Conservation (phyloP, 64 coral and sea anemone species). For the Platygyra sinensis region DNA sequence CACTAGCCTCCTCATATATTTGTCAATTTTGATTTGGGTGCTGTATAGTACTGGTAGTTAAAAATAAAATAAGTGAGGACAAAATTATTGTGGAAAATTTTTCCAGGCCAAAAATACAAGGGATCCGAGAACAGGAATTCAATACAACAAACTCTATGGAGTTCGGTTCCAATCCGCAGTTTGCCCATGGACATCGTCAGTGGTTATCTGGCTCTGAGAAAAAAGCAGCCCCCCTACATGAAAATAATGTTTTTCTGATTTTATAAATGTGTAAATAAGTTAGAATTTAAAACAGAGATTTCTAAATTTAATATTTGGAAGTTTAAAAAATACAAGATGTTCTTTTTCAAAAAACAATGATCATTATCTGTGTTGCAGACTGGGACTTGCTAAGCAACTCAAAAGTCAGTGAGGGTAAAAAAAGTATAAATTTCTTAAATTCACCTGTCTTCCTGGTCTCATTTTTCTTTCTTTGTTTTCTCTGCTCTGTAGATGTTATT, state of each 20-base stretch:
- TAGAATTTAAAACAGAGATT: not conserved
- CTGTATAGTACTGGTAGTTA: not conserved
- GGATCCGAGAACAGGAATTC: slow-evolving; percentile 92
- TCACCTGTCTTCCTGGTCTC: too few relatives aligned
- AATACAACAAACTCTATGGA: slow-evolving; percentile 84
- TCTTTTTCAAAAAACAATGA: too few relatives aligned
- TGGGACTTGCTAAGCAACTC: too few relatives aligned
- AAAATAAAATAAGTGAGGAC: not conserved
- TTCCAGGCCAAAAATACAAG: slow-evolving; percentile 99
- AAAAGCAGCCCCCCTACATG: slow-evolving; percentile 93
- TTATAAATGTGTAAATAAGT: slow-evolving; percentile 33
- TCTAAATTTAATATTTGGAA: not conserved
- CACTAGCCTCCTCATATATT: too few relatives aligned
- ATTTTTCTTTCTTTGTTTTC: too few relatives aligned
- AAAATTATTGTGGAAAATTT: slow-evolving; percentile 30
- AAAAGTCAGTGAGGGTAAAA: too few relatives aligned
- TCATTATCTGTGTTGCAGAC: too few relatives aligned
- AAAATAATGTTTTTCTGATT: not conserved
- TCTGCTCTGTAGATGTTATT: too few relatives aligned
- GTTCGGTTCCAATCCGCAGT: slow-evolving; percentile 85
- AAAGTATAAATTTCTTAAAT: too few relatives aligned
- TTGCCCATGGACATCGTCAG: slow-evolving; percentile 94
- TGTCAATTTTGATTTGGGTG: too few relatives aligned
- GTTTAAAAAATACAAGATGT: not conserved
- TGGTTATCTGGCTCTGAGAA: slow-evolving; percentile 87